Conservation (phyloP, 2,797 vertebrate genomes). For the Enteromius radiatus region DNA sequence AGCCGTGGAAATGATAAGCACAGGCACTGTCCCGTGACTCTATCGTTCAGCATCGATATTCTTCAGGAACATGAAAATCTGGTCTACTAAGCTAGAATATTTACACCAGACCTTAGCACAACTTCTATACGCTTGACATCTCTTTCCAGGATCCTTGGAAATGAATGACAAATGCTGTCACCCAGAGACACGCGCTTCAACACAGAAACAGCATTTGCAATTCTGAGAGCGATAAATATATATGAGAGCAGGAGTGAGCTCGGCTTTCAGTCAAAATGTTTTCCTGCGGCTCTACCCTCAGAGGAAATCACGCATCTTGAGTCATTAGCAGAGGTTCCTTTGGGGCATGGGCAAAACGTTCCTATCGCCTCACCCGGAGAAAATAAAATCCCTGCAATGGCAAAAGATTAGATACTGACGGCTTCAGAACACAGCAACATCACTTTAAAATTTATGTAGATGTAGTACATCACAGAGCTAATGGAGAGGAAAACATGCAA, state of each 20-base stretch:
- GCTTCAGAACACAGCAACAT: constrained; percentile 29
- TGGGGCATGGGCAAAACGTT: not conserved
- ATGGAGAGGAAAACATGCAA: constrained; percentile 30
- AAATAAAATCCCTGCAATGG: constrained; percentile 3
- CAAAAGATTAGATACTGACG: constrained; percentile 19
- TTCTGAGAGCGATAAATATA: constrained; percentile 24
- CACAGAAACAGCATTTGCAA: constrained; percentile 16
- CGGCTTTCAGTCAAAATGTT: not conserved
- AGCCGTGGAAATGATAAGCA: constrained; percentile 30
- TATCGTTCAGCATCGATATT: constrained; percentile 4
- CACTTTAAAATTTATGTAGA: constrained; percentile 13
- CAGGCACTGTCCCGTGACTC: not conserved
- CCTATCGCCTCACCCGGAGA: not conserved
- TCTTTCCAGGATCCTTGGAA: constrained; percentile 15
- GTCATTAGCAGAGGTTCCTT: constrained; percentile 22
- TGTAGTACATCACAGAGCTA: constrained; percentile 28
- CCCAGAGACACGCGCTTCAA: constrained; percentile 23
- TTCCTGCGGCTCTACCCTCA: not conserved
- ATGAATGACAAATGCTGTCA: constrained; percentile 38
- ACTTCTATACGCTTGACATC: constrained; percentile 6
- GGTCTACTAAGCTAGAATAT: constrained; percentile 36
- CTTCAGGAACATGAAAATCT: constrained; percentile 30
- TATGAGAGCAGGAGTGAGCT: constrained; percentile 4
- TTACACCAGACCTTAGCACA: not conserved
- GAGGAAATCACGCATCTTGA: constrained; percentile 5